Conservation (phyloP, 2,797 vertebrate genomes). For the Remorina albescens region DNA sequence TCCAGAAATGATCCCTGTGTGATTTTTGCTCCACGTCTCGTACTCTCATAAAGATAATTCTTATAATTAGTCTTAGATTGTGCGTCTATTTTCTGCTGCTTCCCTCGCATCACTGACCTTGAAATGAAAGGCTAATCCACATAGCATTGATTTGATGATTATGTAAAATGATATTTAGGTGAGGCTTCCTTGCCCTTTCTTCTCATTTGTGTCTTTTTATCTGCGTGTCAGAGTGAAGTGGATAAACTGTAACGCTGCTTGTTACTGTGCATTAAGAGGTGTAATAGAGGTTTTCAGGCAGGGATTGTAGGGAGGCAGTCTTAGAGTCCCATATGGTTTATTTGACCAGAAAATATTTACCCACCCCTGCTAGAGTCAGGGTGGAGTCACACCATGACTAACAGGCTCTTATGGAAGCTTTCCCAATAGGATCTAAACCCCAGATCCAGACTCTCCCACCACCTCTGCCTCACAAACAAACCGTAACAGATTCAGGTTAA, state of each 20-base stretch:
- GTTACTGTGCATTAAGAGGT: conserved; percentile 38
- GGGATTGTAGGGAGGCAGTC: conserved; percentile 17
- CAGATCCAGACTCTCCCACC: conserved; percentile 40
- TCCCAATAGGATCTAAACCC: conserved; percentile 47
- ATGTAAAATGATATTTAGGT: conserved; percentile 35
- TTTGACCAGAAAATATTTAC: conserved; percentile 40
- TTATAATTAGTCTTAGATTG: conserved; percentile 11
- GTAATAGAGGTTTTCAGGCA: conserved; percentile 21
- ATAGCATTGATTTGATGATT: conserved; percentile 55
- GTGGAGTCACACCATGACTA: conserved; percentile 49
- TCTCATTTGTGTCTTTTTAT: conserved; percentile 11
- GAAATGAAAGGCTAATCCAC: conserved; percentile 39
- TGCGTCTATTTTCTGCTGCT: background rate
- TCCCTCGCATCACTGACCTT: conserved; percentile 39
- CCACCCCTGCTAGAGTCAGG: conserved; percentile 27
- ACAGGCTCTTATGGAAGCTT: conserved; percentile 60
- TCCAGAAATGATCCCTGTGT: conserved; percentile 30
- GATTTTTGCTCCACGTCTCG: conserved; percentile 8
- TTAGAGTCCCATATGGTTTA: conserved; percentile 29
- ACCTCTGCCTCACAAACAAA: conserved; percentile 24
- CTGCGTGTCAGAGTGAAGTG: conserved; percentile 6
- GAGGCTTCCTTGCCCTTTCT: conserved; percentile 8
- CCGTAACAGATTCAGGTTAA: conserved; percentile 67
- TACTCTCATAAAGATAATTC: background rate
- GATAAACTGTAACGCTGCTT: conserved; percentile 36